A percentile compares a stretch with the other conserved stretches of the same genome.
phyloP scores from a whole-genome alignment of 2,113 vertebrate species.

The Sylvia atricapilla region DNA sequence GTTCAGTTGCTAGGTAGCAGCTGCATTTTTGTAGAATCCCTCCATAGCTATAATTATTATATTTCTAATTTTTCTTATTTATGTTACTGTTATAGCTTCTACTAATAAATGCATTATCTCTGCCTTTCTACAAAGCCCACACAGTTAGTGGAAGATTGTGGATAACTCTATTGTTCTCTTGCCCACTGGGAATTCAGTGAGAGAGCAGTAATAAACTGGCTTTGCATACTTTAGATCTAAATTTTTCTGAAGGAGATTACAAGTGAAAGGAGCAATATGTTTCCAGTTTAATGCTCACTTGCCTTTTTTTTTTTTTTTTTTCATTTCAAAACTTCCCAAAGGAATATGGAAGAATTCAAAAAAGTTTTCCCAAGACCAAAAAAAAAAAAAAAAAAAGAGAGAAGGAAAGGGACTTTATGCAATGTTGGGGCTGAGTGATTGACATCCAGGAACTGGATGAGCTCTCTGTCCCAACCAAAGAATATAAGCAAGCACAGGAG shows the following conservation, averaged over 20 bases:
- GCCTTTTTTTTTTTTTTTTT: neutral
- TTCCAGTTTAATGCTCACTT: neutral
- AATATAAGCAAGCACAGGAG: neutral
- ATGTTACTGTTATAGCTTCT: conserved; percentile 6
- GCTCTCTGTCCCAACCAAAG: neutral
- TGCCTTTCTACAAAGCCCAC: conserved; percentile 39
- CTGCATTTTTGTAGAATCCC: neutral
- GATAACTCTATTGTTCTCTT: conserved; percentile 43
- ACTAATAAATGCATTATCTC: conserved; percentile 34
- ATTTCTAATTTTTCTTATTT: conserved; percentile 22
- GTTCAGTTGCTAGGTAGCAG: neutral
- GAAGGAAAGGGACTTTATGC: neutral
- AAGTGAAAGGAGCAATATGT: conserved; percentile 31
- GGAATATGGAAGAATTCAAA: conserved; percentile 9
- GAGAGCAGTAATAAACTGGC: neutral
- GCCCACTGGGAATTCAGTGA: neutral
- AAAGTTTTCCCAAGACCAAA: neutral
- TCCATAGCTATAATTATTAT: neutral
- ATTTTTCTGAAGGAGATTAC: conserved; percentile 5
- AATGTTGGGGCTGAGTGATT: neutral
- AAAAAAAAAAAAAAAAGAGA: neutral
- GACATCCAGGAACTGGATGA: neutral
- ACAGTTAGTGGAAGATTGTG: conserved; percentile 24
- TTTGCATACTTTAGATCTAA: conserved; percentile 15
- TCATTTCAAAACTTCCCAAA: conserved; percentile 18